These are phyloP conservation scores for Muscidifurax raptorellus DNA, from an alignment of 1,140 invertebrate genomes.

Conservation along the genomic window DNA sequence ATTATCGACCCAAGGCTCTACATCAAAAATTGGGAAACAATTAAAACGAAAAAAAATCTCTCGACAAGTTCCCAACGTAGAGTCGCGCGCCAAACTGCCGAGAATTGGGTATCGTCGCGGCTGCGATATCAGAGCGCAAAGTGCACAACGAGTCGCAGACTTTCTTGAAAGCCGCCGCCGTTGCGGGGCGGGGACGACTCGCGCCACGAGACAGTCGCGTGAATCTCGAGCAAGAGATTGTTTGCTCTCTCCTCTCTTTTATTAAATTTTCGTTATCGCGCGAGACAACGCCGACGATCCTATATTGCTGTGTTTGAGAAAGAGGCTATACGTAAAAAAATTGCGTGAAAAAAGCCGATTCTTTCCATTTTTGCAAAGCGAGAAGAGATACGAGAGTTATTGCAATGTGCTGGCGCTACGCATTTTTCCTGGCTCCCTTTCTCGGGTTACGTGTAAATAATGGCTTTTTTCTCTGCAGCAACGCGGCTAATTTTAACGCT, in stretches of 20 bases:
- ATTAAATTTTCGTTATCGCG: background rate
- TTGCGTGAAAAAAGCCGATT: no score
- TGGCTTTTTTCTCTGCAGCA: background rate
- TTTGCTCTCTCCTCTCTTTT: background rate
- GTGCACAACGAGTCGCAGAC: background rate
- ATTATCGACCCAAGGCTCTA: no score
- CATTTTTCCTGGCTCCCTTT: background rate
- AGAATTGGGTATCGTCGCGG: background rate
- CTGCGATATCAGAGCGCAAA: background rate
- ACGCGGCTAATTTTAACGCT: no score
- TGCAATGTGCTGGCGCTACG: background rate
- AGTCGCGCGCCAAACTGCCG: conserved; percentile 36
- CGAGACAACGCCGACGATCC: background rate
- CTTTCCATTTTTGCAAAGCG: no score
- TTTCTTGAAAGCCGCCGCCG: background rate
- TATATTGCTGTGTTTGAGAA: no score
- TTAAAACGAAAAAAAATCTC: background rate
- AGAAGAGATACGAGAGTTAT: background rate
- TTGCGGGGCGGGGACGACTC: background rate
- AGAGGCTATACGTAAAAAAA: no score
- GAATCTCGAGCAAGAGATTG: background rate
- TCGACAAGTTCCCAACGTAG: background rate
- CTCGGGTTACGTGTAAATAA: conserved; percentile 1
- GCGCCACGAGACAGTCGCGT: conserved; percentile 14
- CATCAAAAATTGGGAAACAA: background rate